A percentile compares a stretch with the other conserved stretches of the same genome.
phyloP scores from a whole-genome alignment of 2,888 invertebrate genomes.

The Orthosia cruda region DNA sequence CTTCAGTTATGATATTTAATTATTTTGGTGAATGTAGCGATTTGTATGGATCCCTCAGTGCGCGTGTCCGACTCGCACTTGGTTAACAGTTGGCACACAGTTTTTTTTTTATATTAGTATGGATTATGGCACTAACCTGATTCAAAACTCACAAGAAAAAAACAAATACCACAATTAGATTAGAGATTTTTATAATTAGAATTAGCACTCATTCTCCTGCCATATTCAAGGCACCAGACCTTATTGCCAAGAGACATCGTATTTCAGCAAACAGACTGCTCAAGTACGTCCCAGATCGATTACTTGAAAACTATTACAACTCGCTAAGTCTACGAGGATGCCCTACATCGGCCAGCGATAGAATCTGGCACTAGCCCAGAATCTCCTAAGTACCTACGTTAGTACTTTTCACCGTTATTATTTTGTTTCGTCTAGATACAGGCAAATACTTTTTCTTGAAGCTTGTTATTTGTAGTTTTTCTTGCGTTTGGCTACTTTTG shows the following conservation, averaged over 20 bases:
- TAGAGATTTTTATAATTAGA: too few species aligned
- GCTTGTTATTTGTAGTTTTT: neutral
- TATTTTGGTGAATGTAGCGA: too few species aligned
- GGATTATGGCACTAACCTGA: too few species aligned
- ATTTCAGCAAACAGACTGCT: conserved; percentile 50
- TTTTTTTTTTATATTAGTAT: too few species aligned
- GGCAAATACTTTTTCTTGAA: conserved; percentile 13
- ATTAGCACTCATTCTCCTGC: neutral
- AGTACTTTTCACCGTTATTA: conserved; percentile 44
- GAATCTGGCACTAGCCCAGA: conserved; percentile 52
- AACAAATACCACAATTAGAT: neutral
- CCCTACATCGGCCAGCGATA: conserved; percentile 42
- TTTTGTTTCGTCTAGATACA: conserved; percentile 33
- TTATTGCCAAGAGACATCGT: conserved; percentile 31
- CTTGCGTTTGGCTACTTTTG: neutral
- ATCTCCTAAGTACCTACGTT: conserved; percentile 48
- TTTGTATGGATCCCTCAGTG: too few species aligned
- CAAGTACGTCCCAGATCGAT: conserved; percentile 50
- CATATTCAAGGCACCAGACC: neutral
- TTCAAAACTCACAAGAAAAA: too few species aligned
- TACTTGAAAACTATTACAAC: conserved; percentile 58
- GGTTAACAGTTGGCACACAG: too few species aligned
- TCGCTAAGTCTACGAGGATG: conserved; percentile 50
- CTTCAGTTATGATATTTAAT: too few species aligned
- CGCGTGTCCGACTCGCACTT: too few species aligned